Evolutionary conservation across 2,888 invertebrate genomes (phyloP), one percentile per base, ranked within the genome.

Genomic region (Exephanes ischioxanthus): DNA sequence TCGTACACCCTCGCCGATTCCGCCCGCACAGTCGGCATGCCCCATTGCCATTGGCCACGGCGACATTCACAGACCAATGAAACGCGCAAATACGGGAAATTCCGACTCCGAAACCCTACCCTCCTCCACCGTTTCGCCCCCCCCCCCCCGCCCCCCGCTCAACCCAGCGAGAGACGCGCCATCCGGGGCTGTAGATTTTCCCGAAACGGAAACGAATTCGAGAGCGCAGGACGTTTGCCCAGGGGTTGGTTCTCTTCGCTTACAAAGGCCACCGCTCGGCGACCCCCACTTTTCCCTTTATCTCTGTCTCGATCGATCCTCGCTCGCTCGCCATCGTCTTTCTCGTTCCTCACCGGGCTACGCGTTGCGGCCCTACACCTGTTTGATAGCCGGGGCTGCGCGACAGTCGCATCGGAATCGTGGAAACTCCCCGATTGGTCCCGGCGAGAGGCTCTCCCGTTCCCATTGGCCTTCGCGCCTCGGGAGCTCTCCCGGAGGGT

Each of bases 1-100:
- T 78, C 83, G 88, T 88, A 88, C 89, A 88, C 89, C 88, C 90
- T 85, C 89, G 85, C 88, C 90, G 90, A 72, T 79, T 67, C 76
- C 85, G 79, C 86, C 87, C 84, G 77, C 71, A 92, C 93, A 93
- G 90, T 93, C 91, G 92, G 92, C 91, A 93, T 93, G 88, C 89
- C 91, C 88, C 88, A 91, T 88, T 93, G 92, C 93, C 92, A 94
- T 94, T 94, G 94, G 94, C 90, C 91, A 91, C 87, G 85, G 90
- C 92, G 93, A 93, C 93, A 93, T 90, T 93, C 93, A 90, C 91
- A 93, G 92, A 92, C 92, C 94, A 94, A 92, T 92, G 92, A 90
- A 91, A 90, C 90, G 91, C 90, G 90, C 92, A 93, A 92, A 92
- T 92, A 92, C 92, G 87, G 84, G 90, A 89, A 90, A 91, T 85